These are phyloP conservation scores for Phocides pigmalion DNA, from an alignment of 1,140 invertebrate genomes.

Conservation along the genomic window DNA sequence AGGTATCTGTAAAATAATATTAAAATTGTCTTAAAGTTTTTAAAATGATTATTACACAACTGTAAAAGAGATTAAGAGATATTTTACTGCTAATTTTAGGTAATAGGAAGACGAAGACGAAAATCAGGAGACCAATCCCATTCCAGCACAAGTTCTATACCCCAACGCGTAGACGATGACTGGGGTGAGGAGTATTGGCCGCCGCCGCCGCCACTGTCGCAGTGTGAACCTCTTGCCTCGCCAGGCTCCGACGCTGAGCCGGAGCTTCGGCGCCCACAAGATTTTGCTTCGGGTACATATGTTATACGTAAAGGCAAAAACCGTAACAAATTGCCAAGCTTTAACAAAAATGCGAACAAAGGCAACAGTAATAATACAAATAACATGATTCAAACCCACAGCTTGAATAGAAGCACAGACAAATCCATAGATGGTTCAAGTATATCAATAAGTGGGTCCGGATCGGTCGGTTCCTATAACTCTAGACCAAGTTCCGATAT, in stretches of 20 bases:
- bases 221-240: conserved; percentile 87
- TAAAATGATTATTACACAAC: too few relatives aligned
- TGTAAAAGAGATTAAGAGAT: too few relatives aligned
- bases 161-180: conserved; percentile 80
- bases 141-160: conserved; percentile 86
- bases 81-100: conserved; percentile 76
- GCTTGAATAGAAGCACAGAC: conserved; percentile 76
- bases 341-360: conserved; percentile 73
- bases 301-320: conserved; percentile 88
- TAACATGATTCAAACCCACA: conserved; percentile 70
- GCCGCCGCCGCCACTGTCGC: conserved; percentile 85
- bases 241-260: conserved; percentile 87
- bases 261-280: conserved; percentile 83
- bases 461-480: conserved; percentile 84
- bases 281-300: conserved; percentile 88
- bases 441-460: conserved; percentile 81
- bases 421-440: conserved; percentile 81
- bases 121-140: conserved; percentile 84
- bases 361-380: conserved; percentile 72
- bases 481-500: conserved; percentile 85
- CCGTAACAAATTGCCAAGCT: conserved; percentile 78
- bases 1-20: too few relatives aligned
- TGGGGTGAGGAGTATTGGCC: conserved; percentile 86
- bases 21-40: too few relatives aligned
- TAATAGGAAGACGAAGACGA: conserved; percentile 84